Base-by-base conservation (phyloP, 2,888 invertebrate species). In the Apamea epomidion region DNA sequence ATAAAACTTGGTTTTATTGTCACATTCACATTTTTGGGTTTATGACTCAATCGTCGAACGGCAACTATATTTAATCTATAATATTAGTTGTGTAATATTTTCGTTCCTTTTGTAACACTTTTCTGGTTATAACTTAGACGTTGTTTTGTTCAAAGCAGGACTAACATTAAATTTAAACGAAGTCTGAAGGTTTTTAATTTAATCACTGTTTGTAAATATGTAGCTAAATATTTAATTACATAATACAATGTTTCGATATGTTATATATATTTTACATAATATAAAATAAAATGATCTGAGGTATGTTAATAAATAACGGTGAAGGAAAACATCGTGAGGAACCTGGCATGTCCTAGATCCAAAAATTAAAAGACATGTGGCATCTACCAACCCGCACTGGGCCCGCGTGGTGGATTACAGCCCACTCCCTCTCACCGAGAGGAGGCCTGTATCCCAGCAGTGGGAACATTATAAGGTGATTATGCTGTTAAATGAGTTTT, bases 11-110 rank as follows among this genome's bases (percentile, higher is more conserved):
- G 83, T 84, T 90, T 88, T 90, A 89, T 79, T 83, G 74, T 74
- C 76, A 73, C 84, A 83, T 88, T 90, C 89, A 79, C 88, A 86
- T 88, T 90, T 87, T 81, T 72, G 72, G 80, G 76, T 88, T 89
- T 90, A 89, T 76, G 86, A 80, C 74, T 67, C 83, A 76, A 83
- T 81, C 69, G 18, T 75, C 71, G 76, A 82, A 87, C 67, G 73
- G 77, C 42, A 73, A 81, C 88, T 86, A 79, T n/a, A 79, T 77
- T 81, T 79, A 78, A 85, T 77, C 48, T 73, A 64, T 62, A 51
- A 60, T 78, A 81, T 72, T 76, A 82, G 64, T 78, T 71, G 25
- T 51, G 65, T 86, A 29, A 76, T 67, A 77, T 60, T 78, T 64
- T 58, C 29, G 25, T 29, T 21, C 18, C n/a, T 69, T 84, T 70